phyloP scores from a whole-genome alignment of 1,140 invertebrate genomes.

The Anthonomus grandis region DNA sequence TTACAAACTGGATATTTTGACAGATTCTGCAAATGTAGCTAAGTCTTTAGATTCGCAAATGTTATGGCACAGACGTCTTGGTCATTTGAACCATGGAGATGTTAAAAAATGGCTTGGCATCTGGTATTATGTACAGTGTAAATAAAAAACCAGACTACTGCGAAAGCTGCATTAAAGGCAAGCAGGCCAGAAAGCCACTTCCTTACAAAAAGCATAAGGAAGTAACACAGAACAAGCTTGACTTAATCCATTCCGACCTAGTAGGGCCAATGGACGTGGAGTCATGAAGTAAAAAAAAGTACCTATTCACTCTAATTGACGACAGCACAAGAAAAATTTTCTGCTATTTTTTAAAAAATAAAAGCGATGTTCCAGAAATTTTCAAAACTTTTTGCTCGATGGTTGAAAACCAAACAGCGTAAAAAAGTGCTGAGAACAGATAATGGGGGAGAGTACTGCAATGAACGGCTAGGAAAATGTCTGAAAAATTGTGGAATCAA shows the following conservation, averaged over 20 bases:
- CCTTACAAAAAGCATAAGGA: constrained; percentile 15
- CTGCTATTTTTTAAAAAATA: constrained; percentile 41
- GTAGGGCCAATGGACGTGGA: constrained; percentile 27
- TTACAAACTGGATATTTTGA: constrained; percentile 7
- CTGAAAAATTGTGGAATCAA: constrained; percentile 40
- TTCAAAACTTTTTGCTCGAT: constrained; percentile 39
- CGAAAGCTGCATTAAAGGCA: constrained; percentile 28
- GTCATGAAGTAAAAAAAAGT: constrained; percentile 35
- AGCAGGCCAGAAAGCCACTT: constrained; percentile 26
- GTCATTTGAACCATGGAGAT: constrained; percentile 18
- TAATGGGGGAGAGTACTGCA: constrained; percentile 45
- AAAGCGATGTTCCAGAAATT: constrained; percentile 34
- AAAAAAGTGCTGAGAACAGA: constrained; percentile 34
- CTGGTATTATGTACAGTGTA: constrained; percentile 11
- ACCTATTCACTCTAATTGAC: constrained; percentile 48
- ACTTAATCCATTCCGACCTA: constrained; percentile 29
- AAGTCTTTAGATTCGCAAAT: constrained; percentile 5
- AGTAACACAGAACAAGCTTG: constrained; percentile 18
- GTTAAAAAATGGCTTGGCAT: constrained; percentile 21
- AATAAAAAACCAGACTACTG: constrained; percentile 10
- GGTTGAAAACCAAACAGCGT: constrained; percentile 41
- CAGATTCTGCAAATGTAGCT: constrained; percentile 17
- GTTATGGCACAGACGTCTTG: constrained; percentile 27
- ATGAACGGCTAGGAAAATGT: constrained; percentile 30
- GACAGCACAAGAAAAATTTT: constrained; percentile 42